These are phyloP conservation scores for Sturnus vulgaris DNA, from an alignment of 2,113 vertebrate species.

Conservation along the genomic window DNA sequence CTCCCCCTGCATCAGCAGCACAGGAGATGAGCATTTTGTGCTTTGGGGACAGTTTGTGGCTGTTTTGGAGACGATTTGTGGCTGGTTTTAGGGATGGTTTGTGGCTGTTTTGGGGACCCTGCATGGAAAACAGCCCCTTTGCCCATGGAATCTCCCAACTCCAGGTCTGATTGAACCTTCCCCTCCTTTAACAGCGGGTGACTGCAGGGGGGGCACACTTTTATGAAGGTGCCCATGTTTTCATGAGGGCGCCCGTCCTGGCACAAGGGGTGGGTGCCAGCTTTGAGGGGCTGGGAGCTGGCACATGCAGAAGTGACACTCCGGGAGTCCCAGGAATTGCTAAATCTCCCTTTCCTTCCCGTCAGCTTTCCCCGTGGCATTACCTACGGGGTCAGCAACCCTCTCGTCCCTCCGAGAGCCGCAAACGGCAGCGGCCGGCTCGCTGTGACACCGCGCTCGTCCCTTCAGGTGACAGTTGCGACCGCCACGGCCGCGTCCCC, in stretches of 20 bases:
- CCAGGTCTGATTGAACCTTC: background rate
- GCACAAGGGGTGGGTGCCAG: rapidly evolving
- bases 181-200: background rate
- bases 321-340: rapidly evolving
- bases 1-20: no score
- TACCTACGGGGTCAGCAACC: rapidly evolving
- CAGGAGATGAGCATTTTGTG: background rate
- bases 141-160: background rate
- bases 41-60: no score
- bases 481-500: rapidly evolving
- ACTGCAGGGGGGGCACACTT: no score
- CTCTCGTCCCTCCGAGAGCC: rapidly evolving
- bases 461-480: rapidly evolving
- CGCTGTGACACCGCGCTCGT: rapidly evolving
- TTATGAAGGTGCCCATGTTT: background rate
- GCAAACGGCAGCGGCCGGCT: rapidly evolving
- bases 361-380: rapidly evolving
- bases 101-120: background rate
- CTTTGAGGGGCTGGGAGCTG: rapidly evolving
- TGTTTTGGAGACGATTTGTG: no score
- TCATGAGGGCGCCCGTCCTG: background rate
- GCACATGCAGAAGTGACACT: rapidly evolving
- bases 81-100: no score
- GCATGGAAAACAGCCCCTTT: background rate
- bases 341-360: background rate